Evolutionary conservation across 2,797 vertebrate genomes (phyloP).

Genomic region (Acipenser oxyrinchus): DNA sequence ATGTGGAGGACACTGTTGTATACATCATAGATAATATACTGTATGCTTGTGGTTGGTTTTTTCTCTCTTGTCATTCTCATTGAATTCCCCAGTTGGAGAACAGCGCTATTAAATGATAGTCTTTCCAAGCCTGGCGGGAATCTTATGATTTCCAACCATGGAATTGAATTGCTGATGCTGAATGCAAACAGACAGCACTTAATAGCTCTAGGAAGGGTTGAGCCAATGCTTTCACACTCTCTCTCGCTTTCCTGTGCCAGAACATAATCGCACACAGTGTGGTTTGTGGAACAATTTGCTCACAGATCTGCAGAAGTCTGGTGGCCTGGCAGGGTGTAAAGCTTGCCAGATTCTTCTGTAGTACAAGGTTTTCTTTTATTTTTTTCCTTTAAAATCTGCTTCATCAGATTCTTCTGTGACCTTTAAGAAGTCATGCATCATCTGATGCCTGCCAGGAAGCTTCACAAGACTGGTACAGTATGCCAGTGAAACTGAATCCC

Average conservation of each 20-base stretch:
- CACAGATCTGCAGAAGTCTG: conserved; percentile 17
- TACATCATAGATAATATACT: too few relatives aligned
- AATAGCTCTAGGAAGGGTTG: conserved; percentile 30
- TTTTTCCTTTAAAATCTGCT: too few relatives aligned
- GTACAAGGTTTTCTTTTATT: too few relatives aligned
- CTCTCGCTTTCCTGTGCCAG: conserved; percentile 31
- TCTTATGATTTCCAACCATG: conserved; percentile 14
- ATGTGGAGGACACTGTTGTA: too few relatives aligned
- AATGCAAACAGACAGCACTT: conserved; percentile 23
- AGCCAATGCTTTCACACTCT: conserved; percentile 31
- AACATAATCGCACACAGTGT: conserved; percentile 31
- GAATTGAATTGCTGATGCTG: conserved; percentile 30
- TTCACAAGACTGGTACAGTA: too few relatives aligned
- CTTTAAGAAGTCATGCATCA: too few relatives aligned
- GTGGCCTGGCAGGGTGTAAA: conserved; percentile 7
- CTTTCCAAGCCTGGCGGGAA: conserved; percentile 13
- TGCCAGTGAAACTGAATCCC: too few relatives aligned
- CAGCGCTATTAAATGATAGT: conserved; percentile 19
- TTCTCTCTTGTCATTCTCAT: not conserved
- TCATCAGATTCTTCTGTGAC: too few relatives aligned
- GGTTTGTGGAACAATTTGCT: conserved; percentile 35
- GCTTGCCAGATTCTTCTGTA: too few relatives aligned
- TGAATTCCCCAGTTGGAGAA: conserved; percentile 9
- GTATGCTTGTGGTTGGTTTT: too few relatives aligned
- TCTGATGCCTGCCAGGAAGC: too few relatives aligned